Conservation (phyloP, 2,888 invertebrate genomes). For the Formica aserva region DNA sequence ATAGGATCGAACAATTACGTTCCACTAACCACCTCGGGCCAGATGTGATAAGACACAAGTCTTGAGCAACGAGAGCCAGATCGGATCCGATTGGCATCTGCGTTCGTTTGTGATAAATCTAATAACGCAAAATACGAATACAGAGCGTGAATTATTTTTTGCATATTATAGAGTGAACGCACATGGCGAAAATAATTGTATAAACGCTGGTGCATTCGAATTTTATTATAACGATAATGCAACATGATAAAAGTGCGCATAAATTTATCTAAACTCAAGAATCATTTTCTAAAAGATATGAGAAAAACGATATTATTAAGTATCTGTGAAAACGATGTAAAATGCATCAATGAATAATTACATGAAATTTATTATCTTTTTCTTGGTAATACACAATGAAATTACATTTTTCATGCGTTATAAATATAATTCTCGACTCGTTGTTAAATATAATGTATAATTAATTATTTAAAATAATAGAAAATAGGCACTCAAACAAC, state of each 20-base stretch:
- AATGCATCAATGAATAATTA: slow-evolving; percentile 11
- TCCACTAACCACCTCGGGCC: slow-evolving; percentile 51
- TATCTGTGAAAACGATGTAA: neutral
- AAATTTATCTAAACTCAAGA: slow-evolving; percentile 1
- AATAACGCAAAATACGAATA: slow-evolving; percentile 16
- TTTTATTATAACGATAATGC: slow-evolving; percentile 15
- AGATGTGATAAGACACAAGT: slow-evolving; percentile 45
- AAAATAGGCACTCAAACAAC: neutral
- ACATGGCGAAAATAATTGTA: neutral
- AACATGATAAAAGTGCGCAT: neutral
- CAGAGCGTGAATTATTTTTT: slow-evolving; percentile 7
- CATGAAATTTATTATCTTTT: neutral
- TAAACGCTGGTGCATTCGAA: neutral
- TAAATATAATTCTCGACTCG: neutral
- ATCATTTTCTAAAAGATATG: neutral
- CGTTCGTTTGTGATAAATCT: slow-evolving; percentile 18
- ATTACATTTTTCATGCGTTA: neutral
- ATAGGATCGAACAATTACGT: slow-evolving; percentile 76
- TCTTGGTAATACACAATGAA: neutral
- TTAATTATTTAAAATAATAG: neutral
- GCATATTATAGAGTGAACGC: neutral
- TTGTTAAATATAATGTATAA: neutral
- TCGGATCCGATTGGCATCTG: neutral
- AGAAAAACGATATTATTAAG: neutral
- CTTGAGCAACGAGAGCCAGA: slow-evolving; percentile 11